phyloP scores from a whole-genome alignment of 92 coral and sea anemone genomes.

The Ricordea florida region DNA sequence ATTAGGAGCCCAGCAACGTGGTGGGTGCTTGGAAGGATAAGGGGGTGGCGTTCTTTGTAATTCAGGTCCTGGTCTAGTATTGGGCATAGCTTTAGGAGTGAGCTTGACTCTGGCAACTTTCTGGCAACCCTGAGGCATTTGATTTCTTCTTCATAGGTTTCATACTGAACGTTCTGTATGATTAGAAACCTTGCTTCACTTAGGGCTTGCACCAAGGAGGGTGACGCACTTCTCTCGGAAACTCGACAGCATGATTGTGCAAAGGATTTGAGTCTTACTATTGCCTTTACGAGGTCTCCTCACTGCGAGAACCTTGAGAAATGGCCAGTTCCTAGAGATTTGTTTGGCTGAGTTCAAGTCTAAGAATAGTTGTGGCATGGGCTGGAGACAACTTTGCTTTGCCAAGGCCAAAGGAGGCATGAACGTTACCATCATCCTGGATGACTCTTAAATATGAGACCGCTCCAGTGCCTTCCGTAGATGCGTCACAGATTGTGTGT shows the following conservation, averaged over 20 bases:
- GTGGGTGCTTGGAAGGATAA: not conserved
- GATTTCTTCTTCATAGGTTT: conserved; percentile 17
- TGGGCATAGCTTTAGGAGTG: conserved; percentile 28
- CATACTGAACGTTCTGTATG: conserved; percentile 20
- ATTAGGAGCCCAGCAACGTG: conserved; percentile 1
- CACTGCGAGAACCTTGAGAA: conserved; percentile 51
- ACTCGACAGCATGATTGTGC: not conserved
- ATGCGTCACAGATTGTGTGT: conserved; percentile 56
- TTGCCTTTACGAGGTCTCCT: conserved; percentile 25
- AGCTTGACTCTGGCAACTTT: conserved; percentile 4
- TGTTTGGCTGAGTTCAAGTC: not conserved
- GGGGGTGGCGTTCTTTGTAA: conserved; percentile 6
- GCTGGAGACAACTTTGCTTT: no score
- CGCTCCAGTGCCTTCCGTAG: conserved; percentile 44
- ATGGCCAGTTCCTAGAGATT: conserved; percentile 28
- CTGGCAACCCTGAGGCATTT: not conserved
- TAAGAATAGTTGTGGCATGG: no score
- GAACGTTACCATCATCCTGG: conserved; percentile 31
- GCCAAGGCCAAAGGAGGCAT: not conserved
- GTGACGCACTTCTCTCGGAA: not conserved
- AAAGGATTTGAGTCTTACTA: not conserved
- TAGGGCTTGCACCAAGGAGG: not conserved
- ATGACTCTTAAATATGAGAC: conserved; percentile 41
- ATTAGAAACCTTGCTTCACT: conserved; percentile 5
- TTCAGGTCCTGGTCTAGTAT: not conserved